Evolutionary conservation across 2,797 vertebrate species (phyloP).

Genomic region (Eurystomus glaucurus): DNA sequence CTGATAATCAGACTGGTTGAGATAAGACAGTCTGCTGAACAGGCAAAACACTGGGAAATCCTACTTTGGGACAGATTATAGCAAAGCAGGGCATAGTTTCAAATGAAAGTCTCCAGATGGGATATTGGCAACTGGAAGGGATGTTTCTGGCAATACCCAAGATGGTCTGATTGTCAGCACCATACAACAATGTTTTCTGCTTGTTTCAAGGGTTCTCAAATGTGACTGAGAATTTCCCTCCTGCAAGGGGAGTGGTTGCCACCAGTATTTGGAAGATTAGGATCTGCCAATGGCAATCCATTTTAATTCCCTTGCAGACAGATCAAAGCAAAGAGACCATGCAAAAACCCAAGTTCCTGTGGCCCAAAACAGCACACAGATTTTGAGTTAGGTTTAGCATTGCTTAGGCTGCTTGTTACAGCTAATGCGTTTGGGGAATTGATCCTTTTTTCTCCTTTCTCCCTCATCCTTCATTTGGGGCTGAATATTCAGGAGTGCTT

Average conservation of each 20-base stretch:
- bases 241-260: neutral
- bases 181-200: neutral
- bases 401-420: accelerated
- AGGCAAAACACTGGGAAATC: slow-evolving; percentile 37
- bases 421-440: neutral
- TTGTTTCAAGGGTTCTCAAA: neutral
- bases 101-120: neutral
- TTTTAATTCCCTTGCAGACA: neutral
- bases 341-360: neutral
- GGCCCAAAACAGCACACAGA: neutral
- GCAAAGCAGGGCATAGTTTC: slow-evolving; percentile 15
- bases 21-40: slow-evolving; percentile 40
- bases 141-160: neutral
- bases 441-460: neutral
- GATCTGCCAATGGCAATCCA: neutral
- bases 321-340: neutral
- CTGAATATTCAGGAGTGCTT: neutral
- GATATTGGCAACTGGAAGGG: neutral
- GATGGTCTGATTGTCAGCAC: neutral
- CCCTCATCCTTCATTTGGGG: neutral
- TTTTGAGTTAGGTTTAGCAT: neutral
- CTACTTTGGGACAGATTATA: neutral
- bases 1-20: slow-evolving; percentile 54
- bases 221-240: neutral
- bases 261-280: neutral